Conservation (phyloP, 1,140 invertebrate species). For the Leptestheria dahalacensis region DNA sequence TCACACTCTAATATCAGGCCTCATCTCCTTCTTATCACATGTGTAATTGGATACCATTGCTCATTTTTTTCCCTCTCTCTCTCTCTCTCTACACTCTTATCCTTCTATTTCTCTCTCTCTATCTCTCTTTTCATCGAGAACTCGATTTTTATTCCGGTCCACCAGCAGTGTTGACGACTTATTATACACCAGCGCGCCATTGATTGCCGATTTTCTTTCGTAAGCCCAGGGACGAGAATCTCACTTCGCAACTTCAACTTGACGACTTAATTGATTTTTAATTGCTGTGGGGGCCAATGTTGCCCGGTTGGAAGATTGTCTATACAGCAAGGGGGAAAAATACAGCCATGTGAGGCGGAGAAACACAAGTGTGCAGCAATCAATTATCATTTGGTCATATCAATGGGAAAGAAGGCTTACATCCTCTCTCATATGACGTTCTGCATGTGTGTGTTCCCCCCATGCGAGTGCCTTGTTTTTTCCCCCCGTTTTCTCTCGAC, state of each 20-base stretch:
- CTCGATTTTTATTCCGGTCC: too few relatives aligned
- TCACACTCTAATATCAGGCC: conserved; percentile 10
- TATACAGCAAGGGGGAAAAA: too few relatives aligned
- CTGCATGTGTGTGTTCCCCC: not conserved
- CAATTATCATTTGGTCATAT: not conserved
- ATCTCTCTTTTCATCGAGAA: not conserved
- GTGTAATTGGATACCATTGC: conserved; percentile 11
- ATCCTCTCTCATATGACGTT: not conserved
- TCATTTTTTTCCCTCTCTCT: not conserved
- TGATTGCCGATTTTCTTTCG: not conserved
- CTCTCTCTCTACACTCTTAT: not conserved
- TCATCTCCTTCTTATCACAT: conserved; percentile 14
- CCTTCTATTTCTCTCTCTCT: not conserved
- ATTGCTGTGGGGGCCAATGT: too few relatives aligned
- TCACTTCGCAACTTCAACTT: not conserved
- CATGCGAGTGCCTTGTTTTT: not conserved
- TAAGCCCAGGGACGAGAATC: not conserved
- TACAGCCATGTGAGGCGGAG: not conserved
- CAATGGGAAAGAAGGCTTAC: not conserved
- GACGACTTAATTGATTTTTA: not conserved
- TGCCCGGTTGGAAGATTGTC: too few relatives aligned
- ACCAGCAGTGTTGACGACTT: too few relatives aligned
- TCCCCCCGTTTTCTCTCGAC: too few relatives aligned
- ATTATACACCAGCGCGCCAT: not conserved
- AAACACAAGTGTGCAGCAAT: not conserved